Conservation (phyloP, 35 echinoderm and acorn worm species). For the Apostichopus parvimensis region DNA sequence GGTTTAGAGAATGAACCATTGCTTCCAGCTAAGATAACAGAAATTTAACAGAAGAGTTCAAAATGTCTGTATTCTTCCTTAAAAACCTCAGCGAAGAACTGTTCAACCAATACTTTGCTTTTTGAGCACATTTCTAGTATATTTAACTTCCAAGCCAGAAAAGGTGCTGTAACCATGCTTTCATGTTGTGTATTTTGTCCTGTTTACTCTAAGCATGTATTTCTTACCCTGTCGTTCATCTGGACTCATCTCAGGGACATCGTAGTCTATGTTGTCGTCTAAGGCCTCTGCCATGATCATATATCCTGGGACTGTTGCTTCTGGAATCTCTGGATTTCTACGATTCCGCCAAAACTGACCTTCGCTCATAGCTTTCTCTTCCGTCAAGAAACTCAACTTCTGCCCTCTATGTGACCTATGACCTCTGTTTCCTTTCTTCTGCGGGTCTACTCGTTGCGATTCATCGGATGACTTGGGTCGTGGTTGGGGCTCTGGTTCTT, state of each 20-base stretch:
- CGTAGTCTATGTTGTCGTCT: neutral
- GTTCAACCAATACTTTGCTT: too few species aligned
- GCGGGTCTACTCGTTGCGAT: neutral
- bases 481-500: neutral
- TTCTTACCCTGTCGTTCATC: neutral
- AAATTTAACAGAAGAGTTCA: too few species aligned
- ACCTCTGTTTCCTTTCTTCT: neutral
- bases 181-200: too few species aligned
- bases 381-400: constrained; percentile 76
- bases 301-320: constrained; percentile 55
- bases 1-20: too few species aligned
- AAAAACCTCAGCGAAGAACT: too few species aligned
- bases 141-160: too few species aligned
- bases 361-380: constrained; percentile 69
- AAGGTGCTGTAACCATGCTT: too few species aligned
- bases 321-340: constrained; percentile 40
- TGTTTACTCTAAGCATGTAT: neutral
- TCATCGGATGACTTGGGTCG: neutral
- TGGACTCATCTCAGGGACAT: neutral
- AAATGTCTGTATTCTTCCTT: too few species aligned
- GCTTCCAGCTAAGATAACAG: too few species aligned
- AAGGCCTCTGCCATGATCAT: constrained; percentile 22
- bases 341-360: constrained; percentile 72
- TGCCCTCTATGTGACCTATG: constrained; percentile 20
- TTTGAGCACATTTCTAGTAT: too few species aligned